phyloP scores from a whole-genome alignment of 1,140 invertebrate species.

The Trachymyrmex cornetzi region DNA sequence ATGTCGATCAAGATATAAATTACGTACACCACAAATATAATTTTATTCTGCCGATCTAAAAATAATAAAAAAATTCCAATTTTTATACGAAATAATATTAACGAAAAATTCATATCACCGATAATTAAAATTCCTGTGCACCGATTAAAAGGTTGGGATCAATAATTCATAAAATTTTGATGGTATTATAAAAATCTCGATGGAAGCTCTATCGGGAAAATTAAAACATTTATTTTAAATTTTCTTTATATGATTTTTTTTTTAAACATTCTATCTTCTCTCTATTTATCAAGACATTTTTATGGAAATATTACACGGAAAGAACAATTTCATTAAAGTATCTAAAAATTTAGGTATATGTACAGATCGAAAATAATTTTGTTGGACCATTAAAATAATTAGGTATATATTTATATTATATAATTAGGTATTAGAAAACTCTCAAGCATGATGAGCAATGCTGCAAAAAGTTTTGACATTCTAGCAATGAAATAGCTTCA shows the following conservation, averaged over 20 bases:
- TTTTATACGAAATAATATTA: conserved; percentile 31
- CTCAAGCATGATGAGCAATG: no score
- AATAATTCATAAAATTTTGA: conserved; percentile 43
- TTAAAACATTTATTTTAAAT: conserved; percentile 12
- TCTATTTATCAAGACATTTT: neutral
- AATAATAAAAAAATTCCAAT: conserved; percentile 14
- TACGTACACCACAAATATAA: neutral
- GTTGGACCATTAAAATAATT: no score
- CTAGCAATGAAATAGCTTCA: no score
- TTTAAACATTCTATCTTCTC: neutral
- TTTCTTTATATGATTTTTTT: neutral
- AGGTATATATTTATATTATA: no score
- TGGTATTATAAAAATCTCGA: conserved; percentile 28
- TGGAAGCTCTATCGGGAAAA: conserved; percentile 25
- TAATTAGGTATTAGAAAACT: no score
- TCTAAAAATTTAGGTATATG: no score
- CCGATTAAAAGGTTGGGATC: conserved; percentile 13
- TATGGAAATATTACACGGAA: neutral
- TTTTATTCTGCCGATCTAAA: conserved; percentile 6
- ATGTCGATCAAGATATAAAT: conserved; percentile 37
- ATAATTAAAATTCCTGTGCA: conserved; percentile 54
- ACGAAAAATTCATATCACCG: conserved; percentile 1
- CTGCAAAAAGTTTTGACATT: no score
- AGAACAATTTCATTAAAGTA: no score
- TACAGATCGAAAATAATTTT: no score